Conservation (phyloP, 92 coral and sea anemone genomes). For the Meandrina meandrites region DNA sequence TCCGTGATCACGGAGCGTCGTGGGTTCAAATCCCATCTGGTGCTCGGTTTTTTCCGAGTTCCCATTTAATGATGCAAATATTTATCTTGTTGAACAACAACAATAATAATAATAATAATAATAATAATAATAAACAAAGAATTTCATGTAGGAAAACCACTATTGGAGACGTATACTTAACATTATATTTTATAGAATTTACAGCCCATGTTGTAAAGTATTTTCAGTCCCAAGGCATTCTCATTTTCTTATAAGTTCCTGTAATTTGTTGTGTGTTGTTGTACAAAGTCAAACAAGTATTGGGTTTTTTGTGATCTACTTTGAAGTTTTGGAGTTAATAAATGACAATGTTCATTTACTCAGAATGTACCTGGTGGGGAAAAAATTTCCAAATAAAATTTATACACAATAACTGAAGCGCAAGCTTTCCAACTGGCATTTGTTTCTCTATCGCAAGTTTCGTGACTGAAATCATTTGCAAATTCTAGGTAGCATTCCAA, state of each 20-base stretch:
- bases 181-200: too few relatives aligned
- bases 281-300: neutral
- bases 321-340: neutral
- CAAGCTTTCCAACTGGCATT: neutral
- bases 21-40: too few relatives aligned
- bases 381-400: neutral
- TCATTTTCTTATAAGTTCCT: neutral
- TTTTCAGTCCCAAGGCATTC: neutral
- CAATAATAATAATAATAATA: too few relatives aligned
- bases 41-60: too few relatives aligned
- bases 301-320: neutral
- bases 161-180: too few relatives aligned
- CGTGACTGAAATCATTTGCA: neutral
- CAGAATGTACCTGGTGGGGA: neutral
- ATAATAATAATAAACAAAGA: too few relatives aligned
- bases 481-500: neutral
- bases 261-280: neutral
- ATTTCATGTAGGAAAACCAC: too few relatives aligned
- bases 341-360: neutral
- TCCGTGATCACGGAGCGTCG: too few relatives aligned
- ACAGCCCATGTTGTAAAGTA: too few relatives aligned
- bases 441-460: neutral
- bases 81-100: too few relatives aligned
- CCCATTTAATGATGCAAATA: too few relatives aligned
- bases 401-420: neutral